phyloP scores from a whole-genome alignment of 2,797 vertebrate genomes.

The Cirrhinus molitorella region DNA sequence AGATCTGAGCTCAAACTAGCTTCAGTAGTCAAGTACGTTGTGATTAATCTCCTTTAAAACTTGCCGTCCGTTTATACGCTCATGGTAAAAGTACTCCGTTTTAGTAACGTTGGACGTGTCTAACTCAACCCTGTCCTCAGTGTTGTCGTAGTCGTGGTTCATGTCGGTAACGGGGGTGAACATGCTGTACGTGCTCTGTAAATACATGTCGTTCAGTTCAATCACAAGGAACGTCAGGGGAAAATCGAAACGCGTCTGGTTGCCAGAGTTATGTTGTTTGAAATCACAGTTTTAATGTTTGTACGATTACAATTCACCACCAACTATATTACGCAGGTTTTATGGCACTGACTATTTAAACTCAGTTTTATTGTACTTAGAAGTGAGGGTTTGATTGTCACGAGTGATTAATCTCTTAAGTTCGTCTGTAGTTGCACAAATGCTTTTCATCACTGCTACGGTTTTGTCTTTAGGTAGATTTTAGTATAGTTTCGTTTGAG shows the following conservation, averaged over 20 bases:
- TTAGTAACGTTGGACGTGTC: conserved; percentile 46
- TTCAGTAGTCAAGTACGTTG: conserved; percentile 3
- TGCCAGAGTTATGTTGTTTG: conserved; percentile 21
- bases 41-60: conserved; percentile 15
- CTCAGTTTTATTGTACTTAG: conserved; percentile 37
- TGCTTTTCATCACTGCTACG: conserved; percentile 18
- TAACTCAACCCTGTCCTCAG: conserved; percentile 45
- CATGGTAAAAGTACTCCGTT: conserved; percentile 34
- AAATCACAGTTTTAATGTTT: conserved; percentile 41
- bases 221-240: conserved; percentile 10
- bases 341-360: conserved; percentile 55
- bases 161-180: conserved; percentile 48
- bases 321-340: conserved; percentile 46
- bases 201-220: conserved; percentile 41
- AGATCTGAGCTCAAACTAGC: conserved; percentile 11
- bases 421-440: conserved; percentile 30
- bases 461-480: conserved; percentile 45
- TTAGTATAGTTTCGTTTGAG: conserved; percentile 38
- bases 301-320: conserved; percentile 33
- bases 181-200: conserved; percentile 30
- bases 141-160: conserved; percentile 52
- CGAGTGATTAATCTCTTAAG: conserved; percentile 30
- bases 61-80: background rate
- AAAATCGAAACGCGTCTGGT: conserved; percentile 14
- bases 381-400: conserved; percentile 47